Conservation (phyloP, 2,113 vertebrate genomes). For the Varanus salvator region DNA sequence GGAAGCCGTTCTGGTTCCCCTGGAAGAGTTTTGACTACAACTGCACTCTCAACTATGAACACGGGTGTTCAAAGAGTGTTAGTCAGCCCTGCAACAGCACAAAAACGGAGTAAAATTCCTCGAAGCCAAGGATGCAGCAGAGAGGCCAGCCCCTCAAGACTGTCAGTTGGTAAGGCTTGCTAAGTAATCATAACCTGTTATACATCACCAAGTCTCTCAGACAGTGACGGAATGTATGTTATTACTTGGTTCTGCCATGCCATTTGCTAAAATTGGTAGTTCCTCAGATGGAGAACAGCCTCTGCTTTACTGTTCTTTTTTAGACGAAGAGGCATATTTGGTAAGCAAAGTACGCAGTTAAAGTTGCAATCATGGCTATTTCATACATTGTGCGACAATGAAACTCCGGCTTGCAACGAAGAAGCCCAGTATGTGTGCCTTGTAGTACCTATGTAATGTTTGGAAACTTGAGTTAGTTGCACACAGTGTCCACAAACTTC, state of each 20-base stretch:
- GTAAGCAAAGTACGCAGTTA: neutral
- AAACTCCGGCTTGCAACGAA: neutral
- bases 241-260: neutral
- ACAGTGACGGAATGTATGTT: neutral
- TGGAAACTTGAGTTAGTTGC: neutral
- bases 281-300: neutral
- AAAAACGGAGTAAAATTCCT: constrained; percentile 93
- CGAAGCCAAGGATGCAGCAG: constrained; percentile 96
- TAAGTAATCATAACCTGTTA: neutral
- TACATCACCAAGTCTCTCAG: neutral
- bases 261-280: neutral
- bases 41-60: constrained; percentile 91
- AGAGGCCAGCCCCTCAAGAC: constrained; percentile 93
- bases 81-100: constrained; percentile 80
- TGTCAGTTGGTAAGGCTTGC: constrained; percentile 90
- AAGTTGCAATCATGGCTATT: neutral
- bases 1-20: constrained; percentile 96
- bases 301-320: neutral
- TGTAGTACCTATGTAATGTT: neutral
- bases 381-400: neutral
- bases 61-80: constrained; percentile 89
- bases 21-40: constrained; percentile 92
- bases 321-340: neutral
- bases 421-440: neutral
- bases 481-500: neutral